These are phyloP conservation scores for Hyalella azteca DNA, from an alignment of 2,888 invertebrate species.

Conservation along the genomic window DNA sequence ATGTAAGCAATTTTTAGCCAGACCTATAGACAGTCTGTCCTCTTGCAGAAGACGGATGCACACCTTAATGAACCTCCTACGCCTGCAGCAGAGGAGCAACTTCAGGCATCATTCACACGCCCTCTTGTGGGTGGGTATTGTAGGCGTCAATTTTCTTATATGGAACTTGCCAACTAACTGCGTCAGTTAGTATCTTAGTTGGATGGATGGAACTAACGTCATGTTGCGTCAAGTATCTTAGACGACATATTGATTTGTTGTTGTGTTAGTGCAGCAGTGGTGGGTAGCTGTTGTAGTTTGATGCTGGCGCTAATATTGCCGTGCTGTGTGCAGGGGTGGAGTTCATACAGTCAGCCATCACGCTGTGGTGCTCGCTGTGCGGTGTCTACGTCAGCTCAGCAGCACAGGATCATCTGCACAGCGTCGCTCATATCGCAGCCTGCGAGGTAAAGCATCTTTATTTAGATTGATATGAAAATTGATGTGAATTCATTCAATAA, in stretches of 20 bases:
- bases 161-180: too few species aligned
- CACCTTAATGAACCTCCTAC: background rate
- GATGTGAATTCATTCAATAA: background rate
- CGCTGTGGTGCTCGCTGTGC: slow-evolving; percentile 14
- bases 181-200: too few species aligned
- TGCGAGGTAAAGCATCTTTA: background rate
- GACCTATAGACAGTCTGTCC: too few species aligned
- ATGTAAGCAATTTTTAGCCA: too few species aligned
- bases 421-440: background rate
- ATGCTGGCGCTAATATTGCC: too few species aligned
- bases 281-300: too few species aligned
- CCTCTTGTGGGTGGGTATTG: slow-evolving; percentile 15
- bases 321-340: slow-evolving; percentile 13
- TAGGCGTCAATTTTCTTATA: too few species aligned
- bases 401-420: background rate
- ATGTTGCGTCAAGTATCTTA: too few species aligned
- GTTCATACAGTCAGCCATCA: background rate
- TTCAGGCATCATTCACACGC: background rate
- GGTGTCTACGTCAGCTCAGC: background rate
- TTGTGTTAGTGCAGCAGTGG: too few species aligned
- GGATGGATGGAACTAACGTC: too few species aligned
- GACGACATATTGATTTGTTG: too few species aligned
- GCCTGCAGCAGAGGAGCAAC: background rate
- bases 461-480: background rate
- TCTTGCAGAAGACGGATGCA: background rate